Conservation (phyloP, 2,888 invertebrate genomes). For the Seira musarum region DNA sequence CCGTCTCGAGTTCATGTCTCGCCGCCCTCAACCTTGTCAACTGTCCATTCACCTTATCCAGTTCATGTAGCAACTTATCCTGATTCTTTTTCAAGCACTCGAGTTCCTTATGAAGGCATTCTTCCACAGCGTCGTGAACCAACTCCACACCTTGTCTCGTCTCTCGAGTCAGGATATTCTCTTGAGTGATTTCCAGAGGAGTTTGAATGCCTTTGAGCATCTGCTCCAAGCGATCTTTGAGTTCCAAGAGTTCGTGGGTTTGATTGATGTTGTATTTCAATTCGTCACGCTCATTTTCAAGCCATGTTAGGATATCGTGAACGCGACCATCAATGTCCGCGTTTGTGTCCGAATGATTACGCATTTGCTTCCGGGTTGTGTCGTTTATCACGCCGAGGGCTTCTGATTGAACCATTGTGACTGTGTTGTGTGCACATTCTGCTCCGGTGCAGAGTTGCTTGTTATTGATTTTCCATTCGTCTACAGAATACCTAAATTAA, state of each 20-base stretch:
- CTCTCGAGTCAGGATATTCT: constrained; percentile 93
- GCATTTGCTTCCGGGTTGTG: constrained; percentile 63
- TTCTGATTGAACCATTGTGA: constrained; percentile 63
- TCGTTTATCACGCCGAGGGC: constrained; percentile 62
- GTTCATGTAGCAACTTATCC: constrained; percentile 59
- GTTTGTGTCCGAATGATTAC: constrained; percentile 64
- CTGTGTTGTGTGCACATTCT: constrained; percentile 66
- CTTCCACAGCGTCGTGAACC: constrained; percentile 92
- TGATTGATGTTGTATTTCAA: constrained; percentile 65
- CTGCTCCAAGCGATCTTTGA: constrained; percentile 65
- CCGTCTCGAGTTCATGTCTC: constrained; percentile 67
- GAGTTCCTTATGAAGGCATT: constrained; percentile 84
- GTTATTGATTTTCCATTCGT: constrained; percentile 67
- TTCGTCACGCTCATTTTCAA: constrained; percentile 64
- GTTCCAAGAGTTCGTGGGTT: constrained; percentile 64
- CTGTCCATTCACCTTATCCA: constrained; percentile 61
- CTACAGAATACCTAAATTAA: constrained; percentile 62
- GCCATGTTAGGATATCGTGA: constrained; percentile 64
- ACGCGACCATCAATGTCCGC: constrained; percentile 66
- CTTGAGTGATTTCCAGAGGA: constrained; percentile 93
- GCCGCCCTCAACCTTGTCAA: constrained; percentile 63
- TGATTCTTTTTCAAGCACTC: constrained; percentile 63
- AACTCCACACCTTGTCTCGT: constrained; percentile 90
- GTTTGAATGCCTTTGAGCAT: constrained; percentile 80
- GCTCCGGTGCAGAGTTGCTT: constrained; percentile 67